Percentiles rank a stretch among this genome's conserved stretches.
Evolutionary conservation across 2,888 invertebrate genomes (phyloP).

Genomic region (Cryptus viduatorius): DNA sequence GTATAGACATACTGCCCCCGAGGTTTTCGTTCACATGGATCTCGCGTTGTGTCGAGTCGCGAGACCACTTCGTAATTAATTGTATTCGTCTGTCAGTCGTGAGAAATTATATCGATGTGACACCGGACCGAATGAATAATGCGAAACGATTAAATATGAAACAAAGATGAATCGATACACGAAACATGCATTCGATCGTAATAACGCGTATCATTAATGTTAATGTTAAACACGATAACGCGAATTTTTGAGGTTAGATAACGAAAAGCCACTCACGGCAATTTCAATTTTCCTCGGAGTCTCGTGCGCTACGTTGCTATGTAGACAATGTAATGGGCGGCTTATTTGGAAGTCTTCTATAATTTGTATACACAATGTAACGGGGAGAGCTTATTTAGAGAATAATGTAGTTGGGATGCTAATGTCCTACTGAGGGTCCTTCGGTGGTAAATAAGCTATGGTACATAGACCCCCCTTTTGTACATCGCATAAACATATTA

Average conservation of each 20-base stretch:
- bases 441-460: conserved; percentile 36
- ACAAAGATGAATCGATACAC: no score
- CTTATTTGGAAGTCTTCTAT: conserved; percentile 8
- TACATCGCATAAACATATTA: conserved; percentile 40
- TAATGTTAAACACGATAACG: not conserved
- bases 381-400: conserved; percentile 4
- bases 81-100: not conserved
- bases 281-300: conserved; percentile 1
- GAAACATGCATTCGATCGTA: no score
- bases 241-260: not conserved
- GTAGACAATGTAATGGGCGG: not conserved
- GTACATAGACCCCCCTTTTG: not conserved
- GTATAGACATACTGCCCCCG: not conserved
- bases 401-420: conserved; percentile 38
- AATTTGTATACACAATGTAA: conserved; percentile 1
- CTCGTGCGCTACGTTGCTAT: not conserved
- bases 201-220: not conserved
- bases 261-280: not conserved
- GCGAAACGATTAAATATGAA: no score
- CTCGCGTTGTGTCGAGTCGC: not conserved
- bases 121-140: no score
- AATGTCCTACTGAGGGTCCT: conserved; percentile 32
- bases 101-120: not conserved
- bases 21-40: not conserved
- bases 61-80: not conserved